Percentiles rank a stretch among this genome's conserved stretches.
phyloP scores from a whole-genome alignment of 2,113 vertebrate species.

The Cyprinodon brontotheroides region DNA sequence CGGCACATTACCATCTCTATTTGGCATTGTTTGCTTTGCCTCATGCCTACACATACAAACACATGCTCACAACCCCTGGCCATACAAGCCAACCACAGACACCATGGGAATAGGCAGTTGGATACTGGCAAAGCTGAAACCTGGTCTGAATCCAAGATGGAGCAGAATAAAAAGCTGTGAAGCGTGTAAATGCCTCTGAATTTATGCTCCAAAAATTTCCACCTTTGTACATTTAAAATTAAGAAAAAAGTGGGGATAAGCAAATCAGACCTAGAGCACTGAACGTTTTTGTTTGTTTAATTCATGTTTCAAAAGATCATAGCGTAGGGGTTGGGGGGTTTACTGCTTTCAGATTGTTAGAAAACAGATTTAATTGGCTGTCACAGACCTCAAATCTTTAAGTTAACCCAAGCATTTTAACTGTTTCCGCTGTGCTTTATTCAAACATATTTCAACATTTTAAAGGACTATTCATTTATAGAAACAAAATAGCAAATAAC shows the following conservation, averaged over 20 bases:
- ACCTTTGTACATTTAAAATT: neutral
- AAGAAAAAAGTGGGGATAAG: conserved; percentile 10
- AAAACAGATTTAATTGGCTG: neutral
- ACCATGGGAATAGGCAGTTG: conserved; percentile 70
- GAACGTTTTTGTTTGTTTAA: neutral
- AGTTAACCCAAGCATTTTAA: too few species aligned
- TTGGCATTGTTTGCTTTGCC: conserved; percentile 73
- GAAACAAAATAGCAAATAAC: neutral
- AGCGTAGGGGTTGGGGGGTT: neutral
- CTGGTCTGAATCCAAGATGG: conserved; percentile 68
- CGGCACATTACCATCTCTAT: conserved; percentile 69
- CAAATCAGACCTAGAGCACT: conserved; percentile 12
- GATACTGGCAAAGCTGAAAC: conserved; percentile 66
- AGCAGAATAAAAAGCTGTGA: conserved; percentile 44
- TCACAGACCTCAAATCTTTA: neutral
- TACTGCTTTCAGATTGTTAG: neutral
- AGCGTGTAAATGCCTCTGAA: conserved; percentile 28
- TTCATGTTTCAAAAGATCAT: neutral
- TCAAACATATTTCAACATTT: too few species aligned
- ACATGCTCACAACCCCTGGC: conserved; percentile 66
- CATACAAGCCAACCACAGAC: conserved; percentile 72
- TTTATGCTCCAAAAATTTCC: conserved; percentile 35
- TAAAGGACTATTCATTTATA: neutral
- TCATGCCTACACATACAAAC: conserved; percentile 67
- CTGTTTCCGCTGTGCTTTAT: too few species aligned